Evolutionary conservation across 2,888 invertebrate species (phyloP), one percentile per base, ranked within the genome.

Genomic region (Caenorhabditis sp.): DNA sequence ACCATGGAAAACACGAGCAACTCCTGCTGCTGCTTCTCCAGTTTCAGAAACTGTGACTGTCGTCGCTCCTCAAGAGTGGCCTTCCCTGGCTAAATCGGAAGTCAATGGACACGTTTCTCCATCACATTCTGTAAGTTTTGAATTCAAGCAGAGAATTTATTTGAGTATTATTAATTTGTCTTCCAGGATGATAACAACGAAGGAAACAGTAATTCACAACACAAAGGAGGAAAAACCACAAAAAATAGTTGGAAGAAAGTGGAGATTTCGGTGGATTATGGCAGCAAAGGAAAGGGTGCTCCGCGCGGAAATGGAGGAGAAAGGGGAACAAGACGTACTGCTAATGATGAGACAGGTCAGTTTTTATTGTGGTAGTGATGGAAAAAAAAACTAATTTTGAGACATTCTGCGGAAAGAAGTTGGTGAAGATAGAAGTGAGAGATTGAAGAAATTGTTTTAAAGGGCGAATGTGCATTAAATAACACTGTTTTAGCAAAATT

Each of bases 231-330:
- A 38, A 87, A 87, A 73, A 86, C 84, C 3, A 77, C 80, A 14
- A 90, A 89, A 51, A 89, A 90, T 59, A 89, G 87, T 59, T 92
- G 92, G 92, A 92, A 91, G 70, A 89, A 88, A 74, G 75, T 92
- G 19, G 90, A 92, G 19, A 91, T 91, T 49, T 88, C 90, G 8
- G 87, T 91, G 19, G 90, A 90, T 66, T 91, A 91, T 79, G 85
- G 89, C 72, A 87, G 82, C 76, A 86, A 87, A 64, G 80, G 80
- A 58, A 85, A 81, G 31, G 82, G 79, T 41, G 77, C 47, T 8
- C 26, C 72, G 12, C 63, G 79, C 19, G 47, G 59, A 38, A 73
- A 74, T 24, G 61, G 73, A 16, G 63, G 63, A 12, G 75, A 79
- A 24, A 84, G 82, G 44, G 82, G 81, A 63, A 85, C 74, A 0